A percentile compares a stretch with the other conserved stretches of the same genome.
Conservation (phyloP, 2,888 invertebrate species). For the Sarcophaga rosellei region DNA sequence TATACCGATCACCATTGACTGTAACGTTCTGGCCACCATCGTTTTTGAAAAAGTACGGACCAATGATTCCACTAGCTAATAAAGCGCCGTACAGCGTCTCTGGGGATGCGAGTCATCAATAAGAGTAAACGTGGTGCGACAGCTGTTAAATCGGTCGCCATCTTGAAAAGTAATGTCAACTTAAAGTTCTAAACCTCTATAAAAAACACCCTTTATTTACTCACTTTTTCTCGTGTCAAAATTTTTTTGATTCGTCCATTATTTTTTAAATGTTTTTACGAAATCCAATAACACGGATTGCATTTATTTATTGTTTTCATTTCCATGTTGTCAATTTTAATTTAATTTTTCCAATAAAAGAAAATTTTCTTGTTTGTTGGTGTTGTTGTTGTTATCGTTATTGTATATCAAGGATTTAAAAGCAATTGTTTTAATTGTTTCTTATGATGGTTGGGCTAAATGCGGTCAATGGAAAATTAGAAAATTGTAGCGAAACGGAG, state of each 20-base stretch:
- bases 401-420: slow-evolving; percentile 28
- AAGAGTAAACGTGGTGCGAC: no score
- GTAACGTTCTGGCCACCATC: no score
- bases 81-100: no score
- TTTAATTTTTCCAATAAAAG: slow-evolving; percentile 16
- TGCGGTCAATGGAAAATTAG: slow-evolving; percentile 65
- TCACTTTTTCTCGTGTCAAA: not conserved
- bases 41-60: no score
- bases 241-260: not conserved
- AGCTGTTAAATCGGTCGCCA: no score
- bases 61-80: no score
- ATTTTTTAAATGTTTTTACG: slow-evolving; percentile 10
- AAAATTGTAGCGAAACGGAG: slow-evolving; percentile 39
- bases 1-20: no score
- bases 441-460: slow-evolving; percentile 28
- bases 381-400: not conserved
- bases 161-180: no score
- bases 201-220: no score
- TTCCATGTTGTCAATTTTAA: slow-evolving; percentile 23
- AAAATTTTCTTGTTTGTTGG: not conserved
- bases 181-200: no score
- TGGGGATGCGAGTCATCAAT: no score
- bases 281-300: not conserved
- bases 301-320: not conserved
- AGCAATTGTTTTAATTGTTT: slow-evolving; percentile 49